Conservation (phyloP, 2,888 invertebrate genomes). For the Diaperis boleti region DNA sequence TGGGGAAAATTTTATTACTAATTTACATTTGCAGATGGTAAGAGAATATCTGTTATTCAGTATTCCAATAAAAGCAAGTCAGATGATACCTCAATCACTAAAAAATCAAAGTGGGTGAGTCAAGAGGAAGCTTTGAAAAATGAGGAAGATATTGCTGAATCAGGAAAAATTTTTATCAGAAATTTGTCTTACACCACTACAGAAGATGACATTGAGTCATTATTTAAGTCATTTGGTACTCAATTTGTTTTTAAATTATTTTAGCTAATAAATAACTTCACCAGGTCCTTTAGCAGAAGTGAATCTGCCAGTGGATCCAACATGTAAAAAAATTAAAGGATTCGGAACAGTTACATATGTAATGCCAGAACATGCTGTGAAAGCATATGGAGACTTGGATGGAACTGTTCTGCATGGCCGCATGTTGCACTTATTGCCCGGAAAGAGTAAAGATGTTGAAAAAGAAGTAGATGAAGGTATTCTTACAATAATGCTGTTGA, state of each 20-base stretch:
- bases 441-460: slow-evolving; percentile 74
- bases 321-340: slow-evolving; percentile 87
- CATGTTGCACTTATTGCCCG: slow-evolving; percentile 93
- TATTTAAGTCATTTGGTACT: slow-evolving; percentile 91
- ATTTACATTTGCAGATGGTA: slow-evolving; percentile 67
- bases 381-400: slow-evolving; percentile 89
- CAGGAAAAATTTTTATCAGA: slow-evolving; percentile 92
- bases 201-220: slow-evolving; percentile 84
- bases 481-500: too few relatives aligned
- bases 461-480: slow-evolving; percentile 49
- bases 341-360: slow-evolving; percentile 94
- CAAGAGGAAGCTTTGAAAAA: slow-evolving; percentile 75
- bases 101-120: slow-evolving; percentile 71
- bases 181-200: slow-evolving; percentile 90
- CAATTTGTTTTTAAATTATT: too few relatives aligned
- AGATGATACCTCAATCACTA: slow-evolving; percentile 50
- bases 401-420: slow-evolving; percentile 93
- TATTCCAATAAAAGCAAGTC: slow-evolving; percentile 63
- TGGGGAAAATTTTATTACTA: too few relatives aligned
- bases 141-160: slow-evolving; percentile 87
- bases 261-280: too few relatives aligned
- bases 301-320: slow-evolving; percentile 87
- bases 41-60: slow-evolving; percentile 71
- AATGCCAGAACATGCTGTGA: slow-evolving; percentile 95
- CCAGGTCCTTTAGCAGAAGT: slow-evolving; percentile 91